These are phyloP conservation scores for Tetrapedia diversipes DNA, from an alignment of 2,888 invertebrate genomes.

Conservation along the genomic window DNA sequence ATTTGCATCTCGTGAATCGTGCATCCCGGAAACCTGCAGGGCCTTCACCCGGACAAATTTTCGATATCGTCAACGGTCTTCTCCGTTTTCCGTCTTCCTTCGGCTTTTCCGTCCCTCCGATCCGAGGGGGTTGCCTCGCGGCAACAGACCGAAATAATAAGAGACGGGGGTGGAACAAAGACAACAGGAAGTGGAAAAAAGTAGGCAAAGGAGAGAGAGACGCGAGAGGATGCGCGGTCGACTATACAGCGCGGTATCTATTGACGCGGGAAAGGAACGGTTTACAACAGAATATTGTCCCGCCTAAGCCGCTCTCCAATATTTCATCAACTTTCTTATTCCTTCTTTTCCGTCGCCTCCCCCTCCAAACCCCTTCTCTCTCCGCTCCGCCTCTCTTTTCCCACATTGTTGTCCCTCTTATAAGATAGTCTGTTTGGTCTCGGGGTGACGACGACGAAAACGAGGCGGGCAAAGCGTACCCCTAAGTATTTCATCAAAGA, in stretches of 20 bases:
- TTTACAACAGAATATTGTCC: slow-evolving; percentile 82
- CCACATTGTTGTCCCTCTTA: slow-evolving; percentile 37
- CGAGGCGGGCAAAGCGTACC: slow-evolving; percentile 26
- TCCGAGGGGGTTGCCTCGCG: not conserved
- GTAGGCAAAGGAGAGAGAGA: not conserved
- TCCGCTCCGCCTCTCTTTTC: not conserved
- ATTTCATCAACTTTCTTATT: slow-evolving; percentile 82
- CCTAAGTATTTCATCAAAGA: slow-evolving; percentile 76
- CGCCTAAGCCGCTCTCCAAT: slow-evolving; percentile 82
- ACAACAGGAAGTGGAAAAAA: not conserved
- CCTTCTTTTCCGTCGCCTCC: slow-evolving; percentile 70
- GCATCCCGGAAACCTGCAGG: not conserved
- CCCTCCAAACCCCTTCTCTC: slow-evolving; percentile 5
- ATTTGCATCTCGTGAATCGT: slow-evolving; percentile 30
- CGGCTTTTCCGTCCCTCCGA: too few species aligned
- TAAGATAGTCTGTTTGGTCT: slow-evolving; percentile 38
- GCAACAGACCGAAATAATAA: slow-evolving; percentile 13
- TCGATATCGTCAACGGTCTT: slow-evolving; percentile 36
- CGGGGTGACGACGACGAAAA: slow-evolving; percentile 41
- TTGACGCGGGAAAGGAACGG: slow-evolving; percentile 74
- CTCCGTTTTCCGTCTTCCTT: slow-evolving; percentile 16
- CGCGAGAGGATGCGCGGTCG: slow-evolving; percentile 32
- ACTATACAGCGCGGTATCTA: slow-evolving; percentile 72
- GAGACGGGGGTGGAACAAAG: slow-evolving; percentile 1
- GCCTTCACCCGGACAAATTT: slow-evolving; percentile 19